Evolutionary conservation across 2,888 invertebrate genomes (phyloP), one percentile per base, ranked within the genome.

Genomic region (Andrena praecox): DNA sequence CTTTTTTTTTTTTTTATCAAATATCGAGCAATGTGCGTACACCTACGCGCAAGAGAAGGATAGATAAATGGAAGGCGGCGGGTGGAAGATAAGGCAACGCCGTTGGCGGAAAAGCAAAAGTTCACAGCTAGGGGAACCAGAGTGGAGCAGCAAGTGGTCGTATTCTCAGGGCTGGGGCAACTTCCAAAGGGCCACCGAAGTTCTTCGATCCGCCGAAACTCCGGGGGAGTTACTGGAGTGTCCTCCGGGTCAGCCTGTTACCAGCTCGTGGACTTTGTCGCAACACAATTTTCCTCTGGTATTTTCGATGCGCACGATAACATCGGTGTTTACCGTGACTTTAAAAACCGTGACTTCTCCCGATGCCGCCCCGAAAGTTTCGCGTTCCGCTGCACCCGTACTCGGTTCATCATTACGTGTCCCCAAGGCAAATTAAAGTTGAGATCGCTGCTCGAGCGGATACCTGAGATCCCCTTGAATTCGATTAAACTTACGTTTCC

Each of bases 101-200:
- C 77, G 76, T 68, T 77, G 70, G 60, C 76, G 68, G 77, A 66
- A 82, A 84, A 81, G 86, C 87, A 87, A 83, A 87, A 87, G 82
- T 81, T 86, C 71, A 56, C 70, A 35, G 82, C 71, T 48, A 77
- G 80, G 76, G 71, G 81, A 85, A 83, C 79, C 68, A 52, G 75
- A 62, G 80, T 48, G 67, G 83, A 75, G 86, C 87, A 87, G 83
- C 87, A 87, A 87, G 87, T 88, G 88, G 85, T 87, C 83, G 87
- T 87, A 87, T 88, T 87, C 86, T 85, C 86, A 85, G 76, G 68
- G 75, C 64, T 68, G 54, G 56, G 63, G 54, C 68, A 85, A 86
- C 78, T 85, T 87, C 74, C 82, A 62, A 77, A 78, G 85, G 81
- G 74, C 85, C 79, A 33, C 59, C 78, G 71, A 87, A 87, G 81